Conservation (phyloP, 2,888 invertebrate genomes). For the Chironomus tentans region DNA sequence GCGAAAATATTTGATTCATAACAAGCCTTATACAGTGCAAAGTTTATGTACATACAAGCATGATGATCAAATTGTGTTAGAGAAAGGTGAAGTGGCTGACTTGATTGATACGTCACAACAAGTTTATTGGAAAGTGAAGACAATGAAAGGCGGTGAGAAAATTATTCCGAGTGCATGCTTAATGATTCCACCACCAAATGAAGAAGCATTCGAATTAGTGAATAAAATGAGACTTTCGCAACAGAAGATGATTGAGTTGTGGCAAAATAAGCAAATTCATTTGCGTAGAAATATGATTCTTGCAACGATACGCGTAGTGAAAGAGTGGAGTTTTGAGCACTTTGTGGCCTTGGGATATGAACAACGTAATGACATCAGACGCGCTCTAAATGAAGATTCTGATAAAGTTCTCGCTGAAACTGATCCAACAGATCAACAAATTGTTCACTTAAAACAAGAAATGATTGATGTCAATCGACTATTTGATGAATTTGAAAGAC, state of each 20-base stretch:
- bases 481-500: slow-evolving; percentile 84
- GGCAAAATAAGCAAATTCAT: slow-evolving; percentile 92
- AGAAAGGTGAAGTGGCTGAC: slow-evolving; percentile 83
- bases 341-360: slow-evolving; percentile 95
- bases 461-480: slow-evolving; percentile 91
- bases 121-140: slow-evolving; percentile 85
- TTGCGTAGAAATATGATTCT: slow-evolving; percentile 98
- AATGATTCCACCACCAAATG: slow-evolving; percentile 89
- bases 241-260: slow-evolving; percentile 78
- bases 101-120: slow-evolving; percentile 89
- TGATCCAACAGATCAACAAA: slow-evolving; percentile 91
- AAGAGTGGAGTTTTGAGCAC: slow-evolving; percentile 77
- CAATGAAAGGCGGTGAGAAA: slow-evolving; percentile 74
- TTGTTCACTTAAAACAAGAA: slow-evolving; percentile 76
- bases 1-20: slow-evolving; percentile 73
- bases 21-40: slow-evolving; percentile 68
- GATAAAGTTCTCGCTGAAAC: slow-evolving; percentile 91
- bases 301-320: slow-evolving; percentile 94
- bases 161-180: slow-evolving; percentile 89
- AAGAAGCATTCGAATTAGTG: slow-evolving; percentile 79
- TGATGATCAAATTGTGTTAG: slow-evolving; percentile 65
- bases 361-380: slow-evolving; percentile 88
- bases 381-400: slow-evolving; percentile 93
- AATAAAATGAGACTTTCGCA: slow-evolving; percentile 72
- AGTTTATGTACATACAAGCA: slow-evolving; percentile 94